These are phyloP conservation scores for Grallaria varia DNA, from an alignment of 2,113 vertebrate species.

Conservation along the genomic window DNA sequence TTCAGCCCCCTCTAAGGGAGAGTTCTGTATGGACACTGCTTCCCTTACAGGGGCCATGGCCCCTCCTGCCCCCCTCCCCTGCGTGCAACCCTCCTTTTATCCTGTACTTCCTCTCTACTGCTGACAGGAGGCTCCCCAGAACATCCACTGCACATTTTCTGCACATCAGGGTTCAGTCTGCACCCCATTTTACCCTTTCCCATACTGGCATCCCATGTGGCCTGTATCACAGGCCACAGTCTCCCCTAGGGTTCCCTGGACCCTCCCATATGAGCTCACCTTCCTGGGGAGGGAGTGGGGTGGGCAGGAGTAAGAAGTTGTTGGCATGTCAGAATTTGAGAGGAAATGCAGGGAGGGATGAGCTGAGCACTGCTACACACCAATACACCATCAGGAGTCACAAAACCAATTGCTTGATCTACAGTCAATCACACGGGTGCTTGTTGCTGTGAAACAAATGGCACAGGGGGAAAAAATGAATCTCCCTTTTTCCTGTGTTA, in stretches of 20 bases:
- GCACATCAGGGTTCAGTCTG: not conserved
- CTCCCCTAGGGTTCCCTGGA: rapidly evolving
- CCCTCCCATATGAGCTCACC: not conserved
- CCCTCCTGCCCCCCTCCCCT: not conserved
- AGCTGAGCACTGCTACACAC: not conserved
- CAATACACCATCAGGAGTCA: not conserved
- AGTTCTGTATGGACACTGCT: not conserved
- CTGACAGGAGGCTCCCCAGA: not conserved
- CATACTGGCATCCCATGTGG: rapidly evolving
- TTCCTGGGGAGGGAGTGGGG: not conserved
- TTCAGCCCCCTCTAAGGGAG: not conserved
- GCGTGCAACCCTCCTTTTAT: not conserved
- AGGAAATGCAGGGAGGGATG: not conserved
- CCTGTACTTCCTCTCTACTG: not conserved
- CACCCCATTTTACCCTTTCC: not conserved
- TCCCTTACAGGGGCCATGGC: rapidly evolving
- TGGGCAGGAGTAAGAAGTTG: not conserved
- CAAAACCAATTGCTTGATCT: not conserved
- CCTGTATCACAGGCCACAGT: not conserved
- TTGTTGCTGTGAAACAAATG: not conserved
- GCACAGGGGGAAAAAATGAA: rapidly evolving
- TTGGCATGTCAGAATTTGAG: not conserved
- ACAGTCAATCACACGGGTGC: not conserved
- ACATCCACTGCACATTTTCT: not conserved
- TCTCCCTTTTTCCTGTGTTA: not conserved